phyloP scores from a whole-genome alignment of 2,113 vertebrate species.

The Burhinus bistriatus region DNA sequence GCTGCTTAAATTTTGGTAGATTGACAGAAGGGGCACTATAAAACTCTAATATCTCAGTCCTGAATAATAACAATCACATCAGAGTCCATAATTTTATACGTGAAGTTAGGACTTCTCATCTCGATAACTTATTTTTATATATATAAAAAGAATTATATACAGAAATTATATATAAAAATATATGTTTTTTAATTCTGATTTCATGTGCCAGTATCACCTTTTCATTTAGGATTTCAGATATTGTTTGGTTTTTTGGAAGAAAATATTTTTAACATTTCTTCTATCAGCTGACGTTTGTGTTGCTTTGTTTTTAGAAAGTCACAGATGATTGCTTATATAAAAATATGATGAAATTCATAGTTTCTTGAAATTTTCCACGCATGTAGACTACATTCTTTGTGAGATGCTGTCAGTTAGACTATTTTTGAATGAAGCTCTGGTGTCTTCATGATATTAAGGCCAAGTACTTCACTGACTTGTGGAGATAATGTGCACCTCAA shows the following conservation, averaged over 20 bases:
- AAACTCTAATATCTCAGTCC: neutral
- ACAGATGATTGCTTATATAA: neutral
- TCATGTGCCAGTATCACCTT: neutral
- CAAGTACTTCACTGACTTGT: neutral
- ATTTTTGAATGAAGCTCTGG: neutral
- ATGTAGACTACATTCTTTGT: neutral
- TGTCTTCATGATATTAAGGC: neutral
- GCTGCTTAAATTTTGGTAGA: neutral
- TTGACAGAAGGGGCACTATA: neutral
- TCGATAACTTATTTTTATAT: neutral
- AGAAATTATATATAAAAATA: neutral
- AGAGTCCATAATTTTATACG: neutral
- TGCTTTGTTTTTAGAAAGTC: neutral
- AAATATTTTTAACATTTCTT: neutral
- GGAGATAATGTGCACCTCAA: neutral
- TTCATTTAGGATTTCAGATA: neutral
- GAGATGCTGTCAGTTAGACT: neutral
- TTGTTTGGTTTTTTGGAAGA: neutral
- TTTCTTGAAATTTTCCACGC: neutral
- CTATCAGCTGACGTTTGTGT: neutral
- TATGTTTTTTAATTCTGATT: neutral
- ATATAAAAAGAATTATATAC: neutral
- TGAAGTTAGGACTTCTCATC: neutral
- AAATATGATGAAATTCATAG: fast-evolving
- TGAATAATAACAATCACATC: neutral